Evolutionary conservation across 2,888 invertebrate species (phyloP).

Genomic region (Cryptocephalus primarius): DNA sequence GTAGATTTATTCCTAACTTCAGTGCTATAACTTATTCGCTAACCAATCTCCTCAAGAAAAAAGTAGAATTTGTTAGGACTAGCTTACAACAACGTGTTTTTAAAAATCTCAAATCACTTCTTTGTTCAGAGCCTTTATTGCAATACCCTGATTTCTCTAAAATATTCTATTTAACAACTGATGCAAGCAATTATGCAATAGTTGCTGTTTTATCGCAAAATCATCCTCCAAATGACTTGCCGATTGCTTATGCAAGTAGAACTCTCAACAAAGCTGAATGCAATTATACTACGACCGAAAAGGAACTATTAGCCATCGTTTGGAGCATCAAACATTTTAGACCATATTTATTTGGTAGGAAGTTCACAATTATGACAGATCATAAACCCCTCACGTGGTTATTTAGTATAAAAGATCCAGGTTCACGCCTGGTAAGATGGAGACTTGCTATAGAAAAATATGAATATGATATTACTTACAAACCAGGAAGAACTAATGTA

Average conservation of each 20-base stretch:
- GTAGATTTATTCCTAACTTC: constrained; percentile 11
- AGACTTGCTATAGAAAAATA: constrained; percentile 23
- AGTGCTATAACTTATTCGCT: constrained; percentile 8
- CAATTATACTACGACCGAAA: constrained; percentile 21
- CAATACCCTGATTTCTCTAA: not conserved
- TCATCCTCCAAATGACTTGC: constrained; percentile 23
- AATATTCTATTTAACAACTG: constrained; percentile 21
- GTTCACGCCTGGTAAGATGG: constrained; percentile 22
- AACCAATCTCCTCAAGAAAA: constrained; percentile 9
- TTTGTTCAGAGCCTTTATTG: constrained; percentile 1
- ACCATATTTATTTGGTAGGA: constrained; percentile 28
- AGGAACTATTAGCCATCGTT: constrained; percentile 24
- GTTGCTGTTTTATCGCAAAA: constrained; percentile 24
- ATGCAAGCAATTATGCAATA: constrained; percentile 21
- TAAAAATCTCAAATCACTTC: constrained; percentile 10
- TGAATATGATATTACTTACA: constrained; percentile 23
- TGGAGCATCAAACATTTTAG: constrained; percentile 24
- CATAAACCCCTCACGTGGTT: constrained; percentile 28
- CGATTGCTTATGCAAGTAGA: constrained; percentile 24
- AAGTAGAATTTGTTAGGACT: constrained; percentile 6
- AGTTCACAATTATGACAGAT: constrained; percentile 27
- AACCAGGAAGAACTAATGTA: constrained; percentile 16
- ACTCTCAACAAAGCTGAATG: constrained; percentile 21
- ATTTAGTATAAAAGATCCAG: constrained; percentile 21
- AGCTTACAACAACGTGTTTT: constrained; percentile 9